phyloP scores from a whole-genome alignment of 37 sponge, comb jelly and placozoan species.

The Lycopodina hypogea region DNA sequence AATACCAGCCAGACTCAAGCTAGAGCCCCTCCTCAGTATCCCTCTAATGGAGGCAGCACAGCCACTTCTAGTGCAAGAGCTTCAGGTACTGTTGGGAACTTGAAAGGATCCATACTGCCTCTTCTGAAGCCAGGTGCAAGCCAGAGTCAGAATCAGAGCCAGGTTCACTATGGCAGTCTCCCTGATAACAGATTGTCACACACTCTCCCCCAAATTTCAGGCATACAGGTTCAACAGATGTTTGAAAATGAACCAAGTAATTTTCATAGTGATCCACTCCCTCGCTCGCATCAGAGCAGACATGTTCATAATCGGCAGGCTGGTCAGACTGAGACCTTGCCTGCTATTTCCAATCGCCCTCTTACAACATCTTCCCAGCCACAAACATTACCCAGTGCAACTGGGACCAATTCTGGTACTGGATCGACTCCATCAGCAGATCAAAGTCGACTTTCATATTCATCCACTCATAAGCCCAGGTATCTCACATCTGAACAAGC shows the following conservation, averaged over 20 bases:
- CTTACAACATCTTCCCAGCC: conserved; percentile 36
- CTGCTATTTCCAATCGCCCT: conserved; percentile 47
- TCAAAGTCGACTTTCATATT: conserved; percentile 28
- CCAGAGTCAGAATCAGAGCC: background rate
- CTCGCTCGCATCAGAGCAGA: background rate
- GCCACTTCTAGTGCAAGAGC: background rate
- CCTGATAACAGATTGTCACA: conserved; percentile 32
- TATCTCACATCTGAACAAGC: conserved; percentile 87
- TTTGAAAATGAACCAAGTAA: conserved; percentile 39
- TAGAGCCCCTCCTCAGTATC: background rate
- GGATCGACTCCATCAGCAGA: background rate
- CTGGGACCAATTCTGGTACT: background rate
- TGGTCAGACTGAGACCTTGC: conserved; percentile 29
- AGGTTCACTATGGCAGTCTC: conserved; percentile 27
- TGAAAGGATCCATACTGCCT: conserved; percentile 33
- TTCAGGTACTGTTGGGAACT: background rate
- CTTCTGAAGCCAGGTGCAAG: conserved; percentile 24
- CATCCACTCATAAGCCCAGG: conserved; percentile 42
- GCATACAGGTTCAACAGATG: conserved; percentile 78
- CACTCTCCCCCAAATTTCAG: conserved; percentile 48
- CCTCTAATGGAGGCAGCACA: background rate
- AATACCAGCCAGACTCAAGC: background rate
- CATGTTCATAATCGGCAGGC: conserved; percentile 6
- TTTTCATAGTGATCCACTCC: background rate
- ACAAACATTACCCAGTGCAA: background rate